phyloP scores from a whole-genome alignment of 2,113 vertebrate species.

The Dunckerocampus dactyliophorus region DNA sequence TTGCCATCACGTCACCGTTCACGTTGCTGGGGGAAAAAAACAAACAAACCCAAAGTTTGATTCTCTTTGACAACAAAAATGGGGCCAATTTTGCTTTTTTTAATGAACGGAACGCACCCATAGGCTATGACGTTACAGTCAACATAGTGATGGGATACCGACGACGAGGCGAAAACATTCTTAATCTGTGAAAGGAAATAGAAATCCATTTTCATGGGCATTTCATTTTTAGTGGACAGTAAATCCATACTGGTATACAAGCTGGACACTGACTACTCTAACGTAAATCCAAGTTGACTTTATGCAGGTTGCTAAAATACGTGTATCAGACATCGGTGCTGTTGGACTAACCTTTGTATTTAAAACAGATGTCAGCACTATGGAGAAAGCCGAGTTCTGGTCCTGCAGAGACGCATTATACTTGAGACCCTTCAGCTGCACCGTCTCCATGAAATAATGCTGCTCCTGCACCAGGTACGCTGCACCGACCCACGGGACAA shows the following conservation, averaged over 20 bases:
- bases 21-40: slow-evolving; percentile 65
- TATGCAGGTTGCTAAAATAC: no score
- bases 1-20: slow-evolving; percentile 77
- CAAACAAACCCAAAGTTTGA: no score
- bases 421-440: slow-evolving; percentile 78
- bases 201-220: no score
- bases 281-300: no score
- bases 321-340: background rate
- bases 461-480: slow-evolving; percentile 70
- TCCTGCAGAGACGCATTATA: slow-evolving; percentile 74
- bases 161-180: slow-evolving; percentile 77
- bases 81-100: background rate
- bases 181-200: slow-evolving; percentile 73
- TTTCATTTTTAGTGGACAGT: no score
- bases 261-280: no score
- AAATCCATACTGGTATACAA: no score
- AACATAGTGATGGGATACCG: slow-evolving; percentile 73
- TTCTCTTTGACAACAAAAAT: background rate
- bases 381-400: slow-evolving; percentile 71
- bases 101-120: slow-evolving; percentile 78
- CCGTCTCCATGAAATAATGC: slow-evolving; percentile 71
- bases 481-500: slow-evolving; percentile 24
- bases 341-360: slow-evolving; percentile 75
- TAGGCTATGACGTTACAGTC: slow-evolving; percentile 80
- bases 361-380: slow-evolving; percentile 74